Base-by-base conservation (phyloP, 1,140 invertebrate genomes). In the Aphaenogaster rudis region DNA sequence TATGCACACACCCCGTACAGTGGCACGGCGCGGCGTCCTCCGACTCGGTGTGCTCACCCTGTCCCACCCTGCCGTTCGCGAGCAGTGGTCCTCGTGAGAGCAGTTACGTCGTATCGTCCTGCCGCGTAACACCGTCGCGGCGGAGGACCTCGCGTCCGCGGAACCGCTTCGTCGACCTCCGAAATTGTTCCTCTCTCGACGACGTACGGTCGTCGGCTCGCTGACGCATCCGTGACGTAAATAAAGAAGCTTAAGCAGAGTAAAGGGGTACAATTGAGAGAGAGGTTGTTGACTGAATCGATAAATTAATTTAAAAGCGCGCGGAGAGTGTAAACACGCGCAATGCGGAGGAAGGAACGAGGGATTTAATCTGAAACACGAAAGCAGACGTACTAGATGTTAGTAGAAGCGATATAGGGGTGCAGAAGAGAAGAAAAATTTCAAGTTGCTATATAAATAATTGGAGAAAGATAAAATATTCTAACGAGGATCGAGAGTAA, bases 41-140 rank as follows among this genome's bases (percentile, higher is more conserved):
- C 64, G 28, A n/a, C 59, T 88, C 66, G 69, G 67, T 45, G 52
- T 69, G 63, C 48, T 42, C 80, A 87, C 71, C 71, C 76, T 74
- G 48, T 88, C 45, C 79, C 66, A 86, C 81, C 87, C 88, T 86
- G 17, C 66, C 33, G 33, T 57, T 42, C 72, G 87, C 74, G 79
- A 57, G 45, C 66, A 52, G 54, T 57, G 50, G 86, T 88, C 77
- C 87, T 86, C 88, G 54, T 77, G 76, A 88, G 82, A 78, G 80
- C 88, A 88, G 88, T 88, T 80, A 67, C 87, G 59, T 80, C 67
- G 88, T 67, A 86, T 59, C 87, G 67, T 89, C 28, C 74, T 61
- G 39, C 76, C 88, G 87, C 69, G 88, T 45, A 71, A 57, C 64
- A 90, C 39, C 84, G 76, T 57, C 79, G 52, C 86, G 67, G 74